Conservation (phyloP, 64 coral and sea anemone genomes). For the Stichodactyla helianthus region DNA sequence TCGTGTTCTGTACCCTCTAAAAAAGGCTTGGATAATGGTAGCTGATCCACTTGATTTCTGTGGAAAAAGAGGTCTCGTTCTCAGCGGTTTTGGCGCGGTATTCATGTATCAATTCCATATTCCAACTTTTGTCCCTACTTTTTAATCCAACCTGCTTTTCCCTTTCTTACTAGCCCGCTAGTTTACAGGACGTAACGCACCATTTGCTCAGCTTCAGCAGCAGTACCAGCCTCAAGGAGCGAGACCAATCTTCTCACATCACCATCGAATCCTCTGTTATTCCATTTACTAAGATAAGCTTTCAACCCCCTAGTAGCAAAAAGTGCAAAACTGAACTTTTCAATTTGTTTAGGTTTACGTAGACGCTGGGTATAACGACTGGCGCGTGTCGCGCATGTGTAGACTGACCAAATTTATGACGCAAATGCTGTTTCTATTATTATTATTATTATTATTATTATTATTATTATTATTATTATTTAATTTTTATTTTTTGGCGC, state of each 20-base stretch:
- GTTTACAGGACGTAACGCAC: conserved; percentile 13
- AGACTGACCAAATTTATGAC: no score
- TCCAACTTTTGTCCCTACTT: no score
- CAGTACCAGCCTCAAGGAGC: conserved; percentile 78
- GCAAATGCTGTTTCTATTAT: no score
- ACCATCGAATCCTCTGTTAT: conserved; percentile 78
- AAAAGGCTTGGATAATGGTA: conserved; percentile 68
- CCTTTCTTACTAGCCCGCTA: neutral
- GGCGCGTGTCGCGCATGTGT: no score
- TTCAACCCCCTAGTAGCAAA: conserved; percentile 77
- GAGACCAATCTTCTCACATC: conserved; percentile 69
- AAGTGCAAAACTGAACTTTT: neutral
- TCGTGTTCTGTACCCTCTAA: conserved; percentile 56
- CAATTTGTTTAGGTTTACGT: no score
- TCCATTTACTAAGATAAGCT: conserved; percentile 96
- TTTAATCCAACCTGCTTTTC: no score
- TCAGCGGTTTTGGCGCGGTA: neutral
- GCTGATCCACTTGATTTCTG: conserved; percentile 69
- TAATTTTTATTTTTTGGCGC: no score
- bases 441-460: no score
- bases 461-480: no score
- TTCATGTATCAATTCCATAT: no score
- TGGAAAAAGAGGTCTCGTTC: neutral
- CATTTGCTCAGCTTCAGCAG: conserved; percentile 81
- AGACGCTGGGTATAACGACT: neutral